These are phyloP conservation scores for Hedychridium roseum DNA, from an alignment of 2,888 invertebrate genomes.

Conservation along the genomic window DNA sequence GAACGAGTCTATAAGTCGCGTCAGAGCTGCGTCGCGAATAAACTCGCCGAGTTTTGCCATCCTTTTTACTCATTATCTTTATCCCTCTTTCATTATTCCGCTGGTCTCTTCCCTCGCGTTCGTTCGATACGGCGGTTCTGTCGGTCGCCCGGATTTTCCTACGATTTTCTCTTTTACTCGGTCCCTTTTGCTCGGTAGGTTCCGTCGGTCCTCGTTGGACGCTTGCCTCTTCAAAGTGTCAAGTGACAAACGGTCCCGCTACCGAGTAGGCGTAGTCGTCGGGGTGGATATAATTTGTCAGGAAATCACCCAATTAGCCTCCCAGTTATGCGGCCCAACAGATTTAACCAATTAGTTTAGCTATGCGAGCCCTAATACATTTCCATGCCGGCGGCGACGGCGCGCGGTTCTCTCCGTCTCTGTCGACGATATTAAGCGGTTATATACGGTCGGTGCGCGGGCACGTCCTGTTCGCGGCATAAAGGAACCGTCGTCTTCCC, in stretches of 20 bases:
- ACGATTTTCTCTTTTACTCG: constrained; percentile 4
- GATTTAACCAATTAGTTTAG: constrained; percentile 65
- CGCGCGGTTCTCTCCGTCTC: constrained; percentile 12
- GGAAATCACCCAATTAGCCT: constrained; percentile 65
- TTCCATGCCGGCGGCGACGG: constrained; percentile 51
- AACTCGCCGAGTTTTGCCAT: constrained; percentile 24
- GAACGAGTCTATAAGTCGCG: constrained; percentile 50
- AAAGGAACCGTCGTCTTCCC: constrained; percentile 18
- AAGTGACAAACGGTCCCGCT: constrained; percentile 63
- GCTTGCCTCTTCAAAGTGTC: constrained; percentile 56
- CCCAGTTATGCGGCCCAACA: constrained; percentile 64
- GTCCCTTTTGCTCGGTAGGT: constrained; percentile 4
- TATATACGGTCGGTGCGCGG: no score
- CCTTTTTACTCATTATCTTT: constrained; percentile 12
- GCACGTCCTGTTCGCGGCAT: constrained; percentile 15
- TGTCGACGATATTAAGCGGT: constrained; percentile 32
- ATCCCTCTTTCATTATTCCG: neutral
- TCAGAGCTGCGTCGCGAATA: constrained; percentile 46
- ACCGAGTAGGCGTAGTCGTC: constrained; percentile 59
- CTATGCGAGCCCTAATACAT: constrained; percentile 63
- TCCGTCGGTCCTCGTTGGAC: constrained; percentile 31
- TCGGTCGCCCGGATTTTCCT: neutral
- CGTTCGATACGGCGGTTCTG: neutral
- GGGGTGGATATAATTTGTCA: constrained; percentile 64
- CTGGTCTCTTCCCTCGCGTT: neutral